Base-by-base conservation (phyloP, 1,140 invertebrate genomes). In the Cepaea nemoralis region DNA sequence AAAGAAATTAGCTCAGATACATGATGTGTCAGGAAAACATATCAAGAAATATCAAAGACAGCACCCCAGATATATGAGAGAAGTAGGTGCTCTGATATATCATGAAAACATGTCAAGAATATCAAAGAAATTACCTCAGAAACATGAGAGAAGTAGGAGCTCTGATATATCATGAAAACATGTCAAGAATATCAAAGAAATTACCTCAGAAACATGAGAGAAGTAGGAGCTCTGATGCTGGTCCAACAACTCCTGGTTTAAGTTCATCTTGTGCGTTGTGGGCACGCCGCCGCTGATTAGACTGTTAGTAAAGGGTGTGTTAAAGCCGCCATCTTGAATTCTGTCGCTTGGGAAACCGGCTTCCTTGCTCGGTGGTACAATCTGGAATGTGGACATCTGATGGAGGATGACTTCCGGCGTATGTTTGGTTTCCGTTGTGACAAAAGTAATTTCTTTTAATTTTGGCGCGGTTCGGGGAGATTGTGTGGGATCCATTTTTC, bases 161-260 rank as follows among this genome's bases (percentile, higher is more conserved):
- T n/a, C n/a, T n/a, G n/a, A n/a, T n/a, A n/a, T n/a, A n/a, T n/a
- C n/a, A n/a, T n/a, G n/a, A n/a, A n/a, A n/a, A n/a, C n/a, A n/a
- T n/a, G n/a, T n/a, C n/a, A n/a, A n/a, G n/a, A n/a, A n/a, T n/a
- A n/a, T n/a, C n/a, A n/a, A n/a, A n/a, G n/a, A n/a, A n/a, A n/a
- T 81, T 50, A 81, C 80, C 80, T 81, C 73, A 27, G 73, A n/a
- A 12, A 76, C 35, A 19, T 35, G 63, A 3, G n/a, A 45, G 22
- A 67, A 50, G 0, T 50, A 24, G 5, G 48, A 66, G 27, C 59
- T 74, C n/a, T 3, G 35, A 6, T 82, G 81, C 0, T 69, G 8
- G 22, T 79, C 77, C 14, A 59, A 45, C 0, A 59, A 37, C 22
- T 81, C 80, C 50, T 59, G 35, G 22, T 48, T 81, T 31, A 76